Conservation (phyloP, 2,797 vertebrate genomes). For the Sciaenops ocellatus region DNA sequence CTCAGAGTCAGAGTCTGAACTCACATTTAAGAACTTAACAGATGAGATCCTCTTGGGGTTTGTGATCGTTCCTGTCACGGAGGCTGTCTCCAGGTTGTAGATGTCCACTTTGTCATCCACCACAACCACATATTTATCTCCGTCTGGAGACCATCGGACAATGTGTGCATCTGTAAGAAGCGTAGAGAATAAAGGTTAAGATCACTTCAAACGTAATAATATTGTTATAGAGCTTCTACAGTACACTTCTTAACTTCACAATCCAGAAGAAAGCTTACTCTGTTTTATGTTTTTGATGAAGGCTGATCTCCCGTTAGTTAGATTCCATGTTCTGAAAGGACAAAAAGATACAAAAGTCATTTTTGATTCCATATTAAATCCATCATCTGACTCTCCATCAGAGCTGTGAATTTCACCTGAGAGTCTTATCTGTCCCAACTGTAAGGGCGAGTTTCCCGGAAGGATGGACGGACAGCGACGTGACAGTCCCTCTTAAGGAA, state of each 20-base stretch:
- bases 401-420: conserved; percentile 84
- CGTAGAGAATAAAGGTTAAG: neutral
- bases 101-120: conserved; percentile 87
- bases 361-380: accelerated
- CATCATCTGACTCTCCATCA: neutral
- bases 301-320: conserved; percentile 93
- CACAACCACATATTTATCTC: conserved; percentile 90
- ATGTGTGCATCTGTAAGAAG: conserved; percentile 89
- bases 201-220: neutral
- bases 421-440: conserved; percentile 96
- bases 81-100: conserved; percentile 91
- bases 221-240: neutral
- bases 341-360: neutral
- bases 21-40: conserved; percentile 91
- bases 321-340: conserved; percentile 94
- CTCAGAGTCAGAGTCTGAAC: conserved; percentile 50
- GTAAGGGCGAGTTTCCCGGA: conserved; percentile 96
- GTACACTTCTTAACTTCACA: too few species aligned
- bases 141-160: conserved; percentile 94
- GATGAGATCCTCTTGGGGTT: conserved; percentile 92
- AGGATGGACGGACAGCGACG: conserved; percentile 94
- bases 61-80: conserved; percentile 86
- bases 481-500: conserved; percentile 91
- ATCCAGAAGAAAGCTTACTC: conserved; percentile 86
- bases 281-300: conserved; percentile 98